These are phyloP conservation scores for Rafetus swinhoei DNA, from an alignment of 2,113 vertebrate genomes.

Conservation along the genomic window DNA sequence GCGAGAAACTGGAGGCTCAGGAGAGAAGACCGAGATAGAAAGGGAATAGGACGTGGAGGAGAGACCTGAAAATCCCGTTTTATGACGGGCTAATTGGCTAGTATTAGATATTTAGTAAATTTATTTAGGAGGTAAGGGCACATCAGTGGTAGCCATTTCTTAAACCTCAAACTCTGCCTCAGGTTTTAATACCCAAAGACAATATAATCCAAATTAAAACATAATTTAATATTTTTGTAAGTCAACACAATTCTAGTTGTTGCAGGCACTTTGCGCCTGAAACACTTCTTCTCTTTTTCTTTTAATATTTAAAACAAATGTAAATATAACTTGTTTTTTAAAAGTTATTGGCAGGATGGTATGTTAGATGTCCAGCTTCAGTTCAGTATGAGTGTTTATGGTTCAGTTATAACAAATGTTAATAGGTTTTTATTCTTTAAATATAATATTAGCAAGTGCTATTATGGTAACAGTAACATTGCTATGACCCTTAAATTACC, in stretches of 20 bases:
- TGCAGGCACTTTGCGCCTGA: slow-evolving; percentile 1
- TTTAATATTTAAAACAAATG: background rate
- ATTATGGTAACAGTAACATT: slow-evolving; percentile 39
- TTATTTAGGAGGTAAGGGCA: background rate
- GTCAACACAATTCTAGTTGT: slow-evolving; percentile 39
- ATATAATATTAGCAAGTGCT: slow-evolving; percentile 24
- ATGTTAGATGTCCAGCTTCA: slow-evolving; percentile 13
- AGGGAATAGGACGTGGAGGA: too few relatives aligned
- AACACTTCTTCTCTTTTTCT: background rate
- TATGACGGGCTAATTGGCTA: too few relatives aligned
- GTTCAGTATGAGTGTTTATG: slow-evolving; percentile 25
- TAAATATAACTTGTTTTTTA: background rate
- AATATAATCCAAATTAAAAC: slow-evolving; percentile 42
- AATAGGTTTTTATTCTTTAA: background rate
- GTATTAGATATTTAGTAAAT: slow-evolving; percentile 26
- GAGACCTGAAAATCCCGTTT: too few relatives aligned
- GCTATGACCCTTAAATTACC: slow-evolving; percentile 24
- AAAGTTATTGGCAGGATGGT: slow-evolving; percentile 26
- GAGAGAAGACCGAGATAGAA: too few relatives aligned
- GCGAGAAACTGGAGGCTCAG: too few relatives aligned
- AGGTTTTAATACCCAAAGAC: slow-evolving; percentile 65
- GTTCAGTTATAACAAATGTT: slow-evolving; percentile 19
- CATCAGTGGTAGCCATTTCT: background rate
- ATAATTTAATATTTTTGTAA: slow-evolving; percentile 19
- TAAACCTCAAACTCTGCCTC: slow-evolving; percentile 35